A percentile compares a stretch with the other conserved stretches of the same genome.
These are phyloP conservation scores for Cyprinella venusta DNA, from an alignment of 2,797 vertebrate genomes.

Conservation along the genomic window DNA sequence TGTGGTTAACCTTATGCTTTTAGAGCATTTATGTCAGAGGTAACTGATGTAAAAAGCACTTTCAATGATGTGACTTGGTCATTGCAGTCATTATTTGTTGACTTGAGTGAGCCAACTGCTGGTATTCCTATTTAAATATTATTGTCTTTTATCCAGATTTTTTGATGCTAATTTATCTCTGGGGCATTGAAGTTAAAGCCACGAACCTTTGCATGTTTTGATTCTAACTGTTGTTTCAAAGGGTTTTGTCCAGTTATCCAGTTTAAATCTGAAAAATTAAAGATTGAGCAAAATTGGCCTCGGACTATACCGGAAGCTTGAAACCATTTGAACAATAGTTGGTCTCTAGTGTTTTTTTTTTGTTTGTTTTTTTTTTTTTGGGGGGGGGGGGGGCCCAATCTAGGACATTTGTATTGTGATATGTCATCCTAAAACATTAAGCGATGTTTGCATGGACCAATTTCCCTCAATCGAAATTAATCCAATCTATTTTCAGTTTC, in stretches of 20 bases:
- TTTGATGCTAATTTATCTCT: neutral
- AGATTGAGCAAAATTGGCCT: neutral
- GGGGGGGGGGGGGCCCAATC: too few species aligned
- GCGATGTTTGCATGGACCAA: neutral
- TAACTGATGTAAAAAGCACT: conserved; percentile 42
- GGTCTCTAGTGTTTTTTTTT: neutral
- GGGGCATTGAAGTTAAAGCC: neutral
- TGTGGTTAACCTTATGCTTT: conserved; percentile 41
- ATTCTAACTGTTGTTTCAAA: neutral
- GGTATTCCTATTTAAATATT: conserved; percentile 20
- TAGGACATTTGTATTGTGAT: neutral
- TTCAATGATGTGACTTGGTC: conserved; percentile 21
- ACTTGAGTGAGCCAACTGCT: conserved; percentile 3
- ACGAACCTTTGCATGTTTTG: neutral
- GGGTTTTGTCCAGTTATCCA: neutral
- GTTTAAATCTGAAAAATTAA: neutral
- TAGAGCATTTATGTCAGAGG: conserved; percentile 22
- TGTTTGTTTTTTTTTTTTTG: neutral
- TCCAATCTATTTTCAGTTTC: neutral
- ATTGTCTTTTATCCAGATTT: neutral
- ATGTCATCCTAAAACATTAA: neutral
- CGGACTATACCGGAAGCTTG: neutral
- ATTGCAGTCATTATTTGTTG: conserved; percentile 23
- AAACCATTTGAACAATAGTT: neutral
- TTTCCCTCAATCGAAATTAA: neutral